Evolutionary conservation across 2,888 invertebrate genomes (phyloP), one percentile per base, ranked within the genome.

Genomic region (Synergus itoensis): DNA sequence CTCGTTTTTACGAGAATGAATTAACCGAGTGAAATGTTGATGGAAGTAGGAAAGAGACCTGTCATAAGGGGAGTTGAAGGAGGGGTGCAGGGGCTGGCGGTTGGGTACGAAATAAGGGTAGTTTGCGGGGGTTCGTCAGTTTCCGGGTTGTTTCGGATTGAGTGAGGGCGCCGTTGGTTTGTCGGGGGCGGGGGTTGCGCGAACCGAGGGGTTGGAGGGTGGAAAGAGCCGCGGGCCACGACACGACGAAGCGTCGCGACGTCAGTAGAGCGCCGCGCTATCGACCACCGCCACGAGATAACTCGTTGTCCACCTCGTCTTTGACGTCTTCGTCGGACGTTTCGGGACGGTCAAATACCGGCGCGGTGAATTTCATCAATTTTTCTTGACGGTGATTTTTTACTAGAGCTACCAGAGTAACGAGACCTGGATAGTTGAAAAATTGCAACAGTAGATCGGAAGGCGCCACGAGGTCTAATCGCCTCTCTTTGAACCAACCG

Each of bases 181-280:
- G 77, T 67, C 86, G 86, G 87, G 81, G 81, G 85, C 80, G 84
- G 82, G 83, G 81, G 86, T 79, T 83, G 85, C 81, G 81, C 57
- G 78, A 69, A 82, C 80, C 67, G 84, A 79, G 81, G 83, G 86
- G 83, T 83, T 85, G 87, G 85, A 88, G 89, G 80, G 84, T 86
- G 89, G 90, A 88, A 88, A 85, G 85, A 85, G 79, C 79, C 93
- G 91, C 93, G 93, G 93, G 92, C 89, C 91, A 91, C 93, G 90
- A 89, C 89, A 93, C 92, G 93, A 91, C 86, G 89, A 90, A 90
- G 93, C 91, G 93, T 93, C 91, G 91, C 91, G 91, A 91, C 91
- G 90, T 91, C 90, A 91, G 91, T 91, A 89, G 89, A 90, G 91
- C 91, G 90, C 89, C 91, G 91, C 89, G 90, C 91, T 91, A 90